Percentiles rank a stretch among this genome's conserved stretches.
These are phyloP conservation scores for Drosophila mauritiana DNA, from an alignment of 1,140 invertebrate species.

Conservation along the genomic window DNA sequence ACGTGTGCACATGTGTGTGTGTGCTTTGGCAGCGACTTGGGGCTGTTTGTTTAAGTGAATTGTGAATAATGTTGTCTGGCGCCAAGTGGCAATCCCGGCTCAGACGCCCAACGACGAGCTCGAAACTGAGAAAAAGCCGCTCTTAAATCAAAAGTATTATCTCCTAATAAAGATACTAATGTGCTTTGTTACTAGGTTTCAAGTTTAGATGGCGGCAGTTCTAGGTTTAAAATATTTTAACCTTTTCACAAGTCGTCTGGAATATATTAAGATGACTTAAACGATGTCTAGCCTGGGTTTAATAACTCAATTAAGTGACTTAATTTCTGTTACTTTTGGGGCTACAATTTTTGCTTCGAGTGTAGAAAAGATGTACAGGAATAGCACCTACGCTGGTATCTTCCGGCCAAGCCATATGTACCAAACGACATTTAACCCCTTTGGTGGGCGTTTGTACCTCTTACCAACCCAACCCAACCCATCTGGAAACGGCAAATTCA, in stretches of 20 bases:
- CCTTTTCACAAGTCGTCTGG: too few relatives aligned
- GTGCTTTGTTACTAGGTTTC: not conserved
- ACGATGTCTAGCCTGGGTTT: too few relatives aligned
- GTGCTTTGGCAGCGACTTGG: constrained; percentile 11
- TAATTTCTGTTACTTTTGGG: too few relatives aligned
- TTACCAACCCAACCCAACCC: not conserved
- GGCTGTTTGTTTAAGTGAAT: constrained; percentile 63
- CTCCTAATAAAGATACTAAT: constrained; percentile 3
- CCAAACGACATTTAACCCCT: constrained; percentile 10
- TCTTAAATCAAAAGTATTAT: constrained; percentile 28
- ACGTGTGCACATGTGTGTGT: constrained; percentile 12
- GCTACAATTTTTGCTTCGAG: not conserved
- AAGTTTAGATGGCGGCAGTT: not conserved
- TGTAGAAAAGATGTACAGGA: constrained; percentile 2
- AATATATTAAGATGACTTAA: too few relatives aligned
- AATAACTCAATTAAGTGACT: too few relatives aligned
- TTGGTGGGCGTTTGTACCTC: not conserved
- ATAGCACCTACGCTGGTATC: constrained; percentile 1
- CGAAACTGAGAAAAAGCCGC: constrained; percentile 16
- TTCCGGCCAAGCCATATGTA: not conserved
- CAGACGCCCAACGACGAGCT: constrained; percentile 6
- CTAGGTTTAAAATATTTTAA: too few relatives aligned
- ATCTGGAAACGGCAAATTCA: constrained; percentile 35
- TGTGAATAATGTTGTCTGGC: constrained; percentile 62
- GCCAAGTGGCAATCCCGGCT: constrained; percentile 46